Conservation (phyloP, 2,113 vertebrate genomes). For the Agapornis roseicollis region DNA sequence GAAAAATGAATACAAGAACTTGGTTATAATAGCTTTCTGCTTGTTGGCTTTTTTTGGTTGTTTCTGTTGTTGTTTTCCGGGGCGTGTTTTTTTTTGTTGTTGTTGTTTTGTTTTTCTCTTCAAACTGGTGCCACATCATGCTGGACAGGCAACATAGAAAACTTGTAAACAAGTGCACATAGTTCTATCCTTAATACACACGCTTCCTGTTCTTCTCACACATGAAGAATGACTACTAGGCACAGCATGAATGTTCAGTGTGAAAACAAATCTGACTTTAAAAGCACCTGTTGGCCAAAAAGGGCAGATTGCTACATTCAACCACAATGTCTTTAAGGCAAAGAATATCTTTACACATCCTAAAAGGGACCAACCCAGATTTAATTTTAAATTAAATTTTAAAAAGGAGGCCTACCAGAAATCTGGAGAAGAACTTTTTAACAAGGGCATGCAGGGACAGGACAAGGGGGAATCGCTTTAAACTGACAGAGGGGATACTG, state of each 20-base stretch:
- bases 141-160: background rate
- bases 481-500: background rate
- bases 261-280: background rate
- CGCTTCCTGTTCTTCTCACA: background rate
- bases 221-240: background rate
- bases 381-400: background rate
- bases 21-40: background rate
- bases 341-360: fast-evolving
- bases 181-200: background rate
- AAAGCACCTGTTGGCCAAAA: background rate
- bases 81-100: background rate
- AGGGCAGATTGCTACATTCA: background rate
- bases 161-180: fast-evolving
- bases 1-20: background rate
- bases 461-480: background rate
- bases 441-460: background rate
- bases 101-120: background rate
- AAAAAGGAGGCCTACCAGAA: background rate
- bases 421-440: background rate
- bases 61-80: background rate
- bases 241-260: background rate
- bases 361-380: background rate
- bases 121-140: background rate
- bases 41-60: background rate
- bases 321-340: background rate